Evolutionary conservation across 2,888 invertebrate genomes (phyloP).

Genomic region (Acanthosepion pharaonis): DNA sequence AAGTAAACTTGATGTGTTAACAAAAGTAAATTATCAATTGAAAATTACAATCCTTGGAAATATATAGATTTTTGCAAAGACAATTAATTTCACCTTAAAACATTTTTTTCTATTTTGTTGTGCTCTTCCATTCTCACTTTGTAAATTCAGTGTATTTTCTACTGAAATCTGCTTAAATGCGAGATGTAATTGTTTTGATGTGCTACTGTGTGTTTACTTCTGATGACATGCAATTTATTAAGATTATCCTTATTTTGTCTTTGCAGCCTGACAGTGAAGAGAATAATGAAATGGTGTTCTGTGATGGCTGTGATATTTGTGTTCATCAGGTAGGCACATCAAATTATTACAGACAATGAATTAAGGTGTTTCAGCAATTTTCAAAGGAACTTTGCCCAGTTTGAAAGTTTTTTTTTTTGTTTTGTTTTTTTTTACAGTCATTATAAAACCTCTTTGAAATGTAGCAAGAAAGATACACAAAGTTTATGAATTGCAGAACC

Average conservation of each 20-base stretch:
- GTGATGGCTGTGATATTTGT: slow-evolving; percentile 99
- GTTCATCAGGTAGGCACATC: slow-evolving; percentile 85
- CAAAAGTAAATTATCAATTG: not conserved
- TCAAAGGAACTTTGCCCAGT: too few species aligned
- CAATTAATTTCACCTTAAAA: not conserved
- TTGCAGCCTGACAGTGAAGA: slow-evolving; percentile 93
- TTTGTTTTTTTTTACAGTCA: too few species aligned
- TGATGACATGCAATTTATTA: not conserved
- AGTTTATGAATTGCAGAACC: too few species aligned
- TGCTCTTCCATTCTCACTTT: not conserved
- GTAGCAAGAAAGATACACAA: too few species aligned
- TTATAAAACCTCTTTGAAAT: too few species aligned
- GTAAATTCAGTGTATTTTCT: not conserved
- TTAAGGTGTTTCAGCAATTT: too few species aligned
- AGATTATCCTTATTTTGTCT: slow-evolving; percentile 45
- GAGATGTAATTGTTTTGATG: not conserved
- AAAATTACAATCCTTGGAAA: too few species aligned
- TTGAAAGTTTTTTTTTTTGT: too few species aligned
- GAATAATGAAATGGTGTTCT: slow-evolving; percentile 99
- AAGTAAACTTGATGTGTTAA: not conserved
- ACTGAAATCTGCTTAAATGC: not conserved
- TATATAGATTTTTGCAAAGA: not conserved
- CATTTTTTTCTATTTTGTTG: not conserved
- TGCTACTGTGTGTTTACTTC: not conserved
- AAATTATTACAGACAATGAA: not conserved